Percentiles rank a stretch among this genome's conserved stretches.
phyloP scores from a whole-genome alignment of 2,113 vertebrate genomes.

The Prolemur simus region DNA sequence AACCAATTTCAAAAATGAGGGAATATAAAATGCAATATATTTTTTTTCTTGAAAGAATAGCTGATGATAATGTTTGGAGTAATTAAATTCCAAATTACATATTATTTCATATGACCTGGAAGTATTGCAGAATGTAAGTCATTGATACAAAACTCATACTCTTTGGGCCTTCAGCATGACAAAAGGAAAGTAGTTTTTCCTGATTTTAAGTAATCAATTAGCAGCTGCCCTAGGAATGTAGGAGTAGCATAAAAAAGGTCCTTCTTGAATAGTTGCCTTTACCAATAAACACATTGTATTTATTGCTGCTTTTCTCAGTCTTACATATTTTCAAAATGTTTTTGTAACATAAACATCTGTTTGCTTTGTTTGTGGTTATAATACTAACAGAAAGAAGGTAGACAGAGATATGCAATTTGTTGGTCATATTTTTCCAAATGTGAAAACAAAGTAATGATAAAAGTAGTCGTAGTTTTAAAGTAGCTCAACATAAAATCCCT shows the following conservation, averaged over 20 bases:
- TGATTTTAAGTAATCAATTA: not conserved
- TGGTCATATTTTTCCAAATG: conserved; percentile 16
- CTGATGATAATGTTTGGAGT: not conserved
- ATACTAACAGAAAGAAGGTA: not conserved
- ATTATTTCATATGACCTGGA: not conserved
- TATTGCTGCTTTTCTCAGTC: not conserved
- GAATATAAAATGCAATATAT: not conserved
- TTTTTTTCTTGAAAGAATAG: not conserved
- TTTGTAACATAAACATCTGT: not conserved
- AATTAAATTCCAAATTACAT: not conserved
- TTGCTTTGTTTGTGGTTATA: conserved; percentile 19
- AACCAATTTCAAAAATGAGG: not conserved
- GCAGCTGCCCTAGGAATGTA: not conserved
- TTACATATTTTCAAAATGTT: conserved; percentile 30
- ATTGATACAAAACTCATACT: not conserved
- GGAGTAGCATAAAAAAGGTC: not conserved
- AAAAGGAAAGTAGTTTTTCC: not conserved
- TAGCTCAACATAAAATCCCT: not conserved
- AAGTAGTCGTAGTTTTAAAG: conserved; percentile 5
- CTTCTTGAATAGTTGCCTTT: not conserved
- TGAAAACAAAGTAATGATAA: not conserved
- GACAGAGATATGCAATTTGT: not conserved
- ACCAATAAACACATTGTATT: not conserved
- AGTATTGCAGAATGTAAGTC: not conserved
- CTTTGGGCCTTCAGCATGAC: not conserved